Evolutionary conservation across 2,797 vertebrate species (phyloP), one percentile per base, ranked within the genome.

Genomic region (Vultur gryphus): DNA sequence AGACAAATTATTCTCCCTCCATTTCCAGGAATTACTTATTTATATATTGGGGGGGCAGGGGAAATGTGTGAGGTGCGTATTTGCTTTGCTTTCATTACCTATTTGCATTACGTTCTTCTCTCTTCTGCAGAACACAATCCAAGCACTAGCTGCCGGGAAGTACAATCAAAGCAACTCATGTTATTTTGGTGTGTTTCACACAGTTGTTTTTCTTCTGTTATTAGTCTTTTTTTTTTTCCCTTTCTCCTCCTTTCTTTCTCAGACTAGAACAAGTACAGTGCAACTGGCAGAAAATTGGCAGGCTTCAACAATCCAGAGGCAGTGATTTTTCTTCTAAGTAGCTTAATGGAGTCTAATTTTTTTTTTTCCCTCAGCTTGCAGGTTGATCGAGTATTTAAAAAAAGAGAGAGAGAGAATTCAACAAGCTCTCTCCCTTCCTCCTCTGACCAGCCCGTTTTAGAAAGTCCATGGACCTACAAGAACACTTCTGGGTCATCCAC

Each of bases 231-330:
- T n/a, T 59, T 17, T 18, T 4, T 5, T 61, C 15, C 4, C 11
- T 49, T 69, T 87, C 48, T 72, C 23, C 55, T 67, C 71, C 44
- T 81, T 89, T 93, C 69, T 80, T 91, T 67, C 65, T 85, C 57
- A 81, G 91, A 84, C 57, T 89, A 94, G 94, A 96, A 96, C 75
- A 97, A 97, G 89, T 83, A 80, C 65, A 90, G 88, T 26, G 20
- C 11, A 35, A 87, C 81, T 95, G 96, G 93, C 96, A 97, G 96
- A 97, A 97, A 97, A 96, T 83, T 96, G 93, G 92, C 96, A 97
- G 89, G 35, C 88, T 84, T 91, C 79, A 95, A 61, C 5, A 7
- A 95, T 96, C 89, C 87, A 95, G 78, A 93, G 95, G 90, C 90
- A 86, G 69, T 94, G 76, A 90, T 93, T 96, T 91, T 88, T 48